phyloP scores from a whole-genome alignment of 2,797 vertebrate species.

The Pygocentrus nattereri region DNA sequence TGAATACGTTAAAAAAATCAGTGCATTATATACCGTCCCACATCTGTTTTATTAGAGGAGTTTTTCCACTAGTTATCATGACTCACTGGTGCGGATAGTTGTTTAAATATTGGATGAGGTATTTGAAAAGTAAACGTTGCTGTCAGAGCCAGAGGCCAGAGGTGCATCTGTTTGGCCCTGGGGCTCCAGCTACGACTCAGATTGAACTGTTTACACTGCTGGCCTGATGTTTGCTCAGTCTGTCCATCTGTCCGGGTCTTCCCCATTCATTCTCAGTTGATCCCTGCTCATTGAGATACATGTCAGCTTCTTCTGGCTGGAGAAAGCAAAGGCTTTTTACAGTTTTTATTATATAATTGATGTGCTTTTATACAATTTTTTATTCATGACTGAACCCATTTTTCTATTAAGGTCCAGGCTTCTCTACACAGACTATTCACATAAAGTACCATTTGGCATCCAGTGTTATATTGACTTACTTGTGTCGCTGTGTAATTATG shows the following conservation, averaged over 20 bases:
- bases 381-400: not conserved
- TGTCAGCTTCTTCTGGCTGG: not conserved
- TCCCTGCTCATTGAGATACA: not conserved
- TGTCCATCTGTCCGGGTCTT: not conserved
- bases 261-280: not conserved
- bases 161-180: slow-evolving; percentile 42
- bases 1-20: not conserved
- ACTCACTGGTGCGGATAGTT: not conserved
- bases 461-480: too few relatives aligned
- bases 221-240: slow-evolving; percentile 35
- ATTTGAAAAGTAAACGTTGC: slow-evolving; percentile 46
- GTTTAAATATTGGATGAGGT: slow-evolving; percentile 48
- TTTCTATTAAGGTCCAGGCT: not conserved
- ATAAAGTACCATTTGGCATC: too few relatives aligned
- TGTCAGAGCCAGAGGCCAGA: slow-evolving; percentile 41
- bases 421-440: too few relatives aligned
- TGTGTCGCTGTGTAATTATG: too few relatives aligned
- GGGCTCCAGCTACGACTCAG: slow-evolving; percentile 3
- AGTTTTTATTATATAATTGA: not conserved
- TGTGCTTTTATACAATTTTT: not conserved
- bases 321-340: not conserved
- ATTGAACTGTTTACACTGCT: slow-evolving; percentile 44
- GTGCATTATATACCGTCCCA: not conserved
- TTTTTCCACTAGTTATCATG: not conserved
- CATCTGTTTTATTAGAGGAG: not conserved